Evolutionary conservation across 23 tunicate genomes (phyloP), one percentile per base, ranked within the genome.

Genomic region (Trididemnum nubilum): DNA sequence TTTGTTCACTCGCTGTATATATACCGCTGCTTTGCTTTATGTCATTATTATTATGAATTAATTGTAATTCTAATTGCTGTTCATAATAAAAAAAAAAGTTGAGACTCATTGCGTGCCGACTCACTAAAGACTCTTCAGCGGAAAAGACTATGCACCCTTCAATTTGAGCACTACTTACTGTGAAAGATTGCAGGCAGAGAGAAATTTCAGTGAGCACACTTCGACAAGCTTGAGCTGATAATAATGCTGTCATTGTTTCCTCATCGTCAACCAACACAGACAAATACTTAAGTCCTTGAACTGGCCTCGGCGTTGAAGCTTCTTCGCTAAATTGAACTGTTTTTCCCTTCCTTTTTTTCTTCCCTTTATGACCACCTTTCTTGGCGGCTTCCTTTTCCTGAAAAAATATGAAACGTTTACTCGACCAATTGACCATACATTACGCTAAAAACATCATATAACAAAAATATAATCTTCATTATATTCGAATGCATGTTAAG

Each of bases 261-360:
- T 73, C 78, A 73, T 38, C 25, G 18, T 40, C 78, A 2, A 73
- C 3, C 30, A 73, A 21, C 5, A 38, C 57, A 37, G 57, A 38
- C 58, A 40, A 38, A 34, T 73, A 73, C 58, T 73, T 73, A 27
- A 73, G 4, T 2, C 58, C 78, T 21, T 9, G 78, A 3, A 3
- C 26, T 9, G 58, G 58, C 5, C 58, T 19, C 25, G 57, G 29
- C 9, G 33, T 21, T 3, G 31, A 2, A 26, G 7, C 38, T 5
- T 32, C 38, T n/a, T 67, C 74, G 33, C 3, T 38, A n/a, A 67
- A 67, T 7, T 31, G 22, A 12, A 67, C 74, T 21, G 7, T 31
- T 33, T 32, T 33, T 67, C 38, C 38, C 18, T 67, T 67, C n/a
- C n/a, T n/a, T 61, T 61, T 61, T 4, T 44, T 9, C n/a, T 24